phyloP scores from a whole-genome alignment of 2,888 invertebrate species.

The Sympetrum striolatum region DNA sequence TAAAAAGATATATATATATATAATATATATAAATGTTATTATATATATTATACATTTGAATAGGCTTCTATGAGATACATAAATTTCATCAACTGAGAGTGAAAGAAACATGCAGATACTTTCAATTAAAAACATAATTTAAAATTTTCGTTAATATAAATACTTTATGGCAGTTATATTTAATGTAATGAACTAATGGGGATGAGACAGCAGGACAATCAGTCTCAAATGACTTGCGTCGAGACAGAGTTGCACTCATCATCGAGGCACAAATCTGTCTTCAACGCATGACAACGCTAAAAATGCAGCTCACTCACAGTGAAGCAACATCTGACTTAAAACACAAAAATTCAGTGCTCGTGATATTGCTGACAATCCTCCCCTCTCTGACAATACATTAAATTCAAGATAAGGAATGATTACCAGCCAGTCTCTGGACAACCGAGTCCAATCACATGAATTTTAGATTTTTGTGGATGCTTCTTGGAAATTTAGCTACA shows the following conservation, averaged over 20 bases:
- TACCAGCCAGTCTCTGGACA: constrained; percentile 7
- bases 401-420: constrained; percentile 15
- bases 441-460: not conserved
- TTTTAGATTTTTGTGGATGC: not conserved
- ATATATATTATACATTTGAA: too few species aligned
- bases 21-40: constrained; percentile 11
- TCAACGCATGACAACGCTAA: not conserved
- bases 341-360: constrained; percentile 27
- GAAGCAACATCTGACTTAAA: constrained; percentile 26
- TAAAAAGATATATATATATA: not conserved
- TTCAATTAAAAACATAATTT: constrained; percentile 33
- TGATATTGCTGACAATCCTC: constrained; percentile 39
- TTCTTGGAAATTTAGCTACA: constrained; percentile 15
- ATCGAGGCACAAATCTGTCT: not conserved
- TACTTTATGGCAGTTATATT: constrained; percentile 40
- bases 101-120: constrained; percentile 17
- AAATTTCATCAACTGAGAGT: constrained; percentile 1
- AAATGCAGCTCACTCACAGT: constrained; percentile 38
- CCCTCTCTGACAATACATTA: not conserved
- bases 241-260: not conserved
- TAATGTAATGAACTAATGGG: constrained; percentile 37
- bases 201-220: constrained; percentile 38
- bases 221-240: constrained; percentile 25
- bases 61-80: constrained; percentile 3
- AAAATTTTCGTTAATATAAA: constrained; percentile 30